These are phyloP conservation scores for Otis tarda DNA, from an alignment of 2,113 vertebrate genomes.

Conservation along the genomic window DNA sequence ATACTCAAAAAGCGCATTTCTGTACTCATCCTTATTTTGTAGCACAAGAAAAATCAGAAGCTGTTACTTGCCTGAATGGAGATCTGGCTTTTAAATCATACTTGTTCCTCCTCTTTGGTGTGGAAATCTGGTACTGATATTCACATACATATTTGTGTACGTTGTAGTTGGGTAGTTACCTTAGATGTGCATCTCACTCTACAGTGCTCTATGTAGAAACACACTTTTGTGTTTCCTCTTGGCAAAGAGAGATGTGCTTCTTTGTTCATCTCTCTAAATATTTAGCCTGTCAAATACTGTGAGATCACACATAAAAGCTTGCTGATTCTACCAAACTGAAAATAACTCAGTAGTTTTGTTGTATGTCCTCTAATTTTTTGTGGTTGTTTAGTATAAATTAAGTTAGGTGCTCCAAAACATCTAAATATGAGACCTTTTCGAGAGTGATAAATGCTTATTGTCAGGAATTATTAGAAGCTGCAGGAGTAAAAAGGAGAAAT, in stretches of 20 bases:
- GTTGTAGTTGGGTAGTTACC: neutral
- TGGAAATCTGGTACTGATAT: neutral
- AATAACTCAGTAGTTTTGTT: neutral
- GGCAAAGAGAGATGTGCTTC: neutral
- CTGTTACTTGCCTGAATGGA: neutral
- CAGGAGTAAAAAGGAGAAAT: neutral
- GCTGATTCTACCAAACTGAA: neutral
- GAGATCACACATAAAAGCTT: neutral
- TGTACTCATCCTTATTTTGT: neutral
- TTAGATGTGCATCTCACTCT: neutral
- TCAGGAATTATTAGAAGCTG: constrained; percentile 10
- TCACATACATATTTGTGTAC: neutral
- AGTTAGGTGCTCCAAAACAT: neutral
- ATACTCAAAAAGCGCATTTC: neutral
- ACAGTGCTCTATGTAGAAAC: neutral
- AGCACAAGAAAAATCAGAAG: neutral
- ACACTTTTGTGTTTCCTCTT: neutral
- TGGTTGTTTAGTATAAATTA: neutral
- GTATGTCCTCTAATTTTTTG: neutral
- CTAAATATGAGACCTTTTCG: neutral
- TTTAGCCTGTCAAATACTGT: neutral
- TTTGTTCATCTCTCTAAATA: neutral
- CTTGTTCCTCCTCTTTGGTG: neutral
- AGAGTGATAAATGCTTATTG: constrained; percentile 1
- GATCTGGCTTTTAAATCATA: neutral